Base-by-base conservation (phyloP, 2,888 invertebrate species). In the Drosophila barbarae region DNA sequence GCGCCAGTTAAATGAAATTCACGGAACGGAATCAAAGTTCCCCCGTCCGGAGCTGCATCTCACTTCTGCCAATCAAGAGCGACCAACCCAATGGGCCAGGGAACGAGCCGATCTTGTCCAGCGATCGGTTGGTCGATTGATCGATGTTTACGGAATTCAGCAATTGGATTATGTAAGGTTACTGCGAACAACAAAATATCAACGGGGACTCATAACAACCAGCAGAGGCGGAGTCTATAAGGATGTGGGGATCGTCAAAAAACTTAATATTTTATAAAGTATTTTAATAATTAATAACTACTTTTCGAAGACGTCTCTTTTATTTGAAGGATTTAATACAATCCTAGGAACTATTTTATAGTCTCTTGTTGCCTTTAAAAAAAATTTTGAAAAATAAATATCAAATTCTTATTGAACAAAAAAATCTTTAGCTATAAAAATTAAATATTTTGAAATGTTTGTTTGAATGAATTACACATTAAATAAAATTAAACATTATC, bases 1-100 rank as follows among this genome's bases (percentile, higher is more conserved):
- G 84, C 78, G 81, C 75, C 71, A 69, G 61, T 77, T 71, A 83
- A 83, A 71, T 80, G 60, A 73, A 83, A 83, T 80, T 70, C 80
- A 74, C 52, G 56, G 56, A 71, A 69, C 52, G 56, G 56, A 73
- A 69, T 64, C 72, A 61, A 50, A 61, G 50, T 63, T 50, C 36
- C 32, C 41, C 49, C 49, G 34, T 30, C 41, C 41, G 28, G 15
- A 8, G 28, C 63, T 63, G 63, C 64, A 63, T 63, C 61, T 63
- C 75, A 58, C 60, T 72, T 59, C 21, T 39, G 23, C 46, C 57
- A 54, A 71, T 69, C 65, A 72, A 47, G 30, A 47, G 5, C 46
- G 12, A 10, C 3, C 44, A n/a, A 28, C n/a, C 18, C 13, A 13
- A 13, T 4, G 1, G 21, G 41, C 41, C 41, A 23, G n/a, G 39